Evolutionary conservation across 2,888 invertebrate genomes (phyloP).

Genomic region (Volucella inflata): DNA sequence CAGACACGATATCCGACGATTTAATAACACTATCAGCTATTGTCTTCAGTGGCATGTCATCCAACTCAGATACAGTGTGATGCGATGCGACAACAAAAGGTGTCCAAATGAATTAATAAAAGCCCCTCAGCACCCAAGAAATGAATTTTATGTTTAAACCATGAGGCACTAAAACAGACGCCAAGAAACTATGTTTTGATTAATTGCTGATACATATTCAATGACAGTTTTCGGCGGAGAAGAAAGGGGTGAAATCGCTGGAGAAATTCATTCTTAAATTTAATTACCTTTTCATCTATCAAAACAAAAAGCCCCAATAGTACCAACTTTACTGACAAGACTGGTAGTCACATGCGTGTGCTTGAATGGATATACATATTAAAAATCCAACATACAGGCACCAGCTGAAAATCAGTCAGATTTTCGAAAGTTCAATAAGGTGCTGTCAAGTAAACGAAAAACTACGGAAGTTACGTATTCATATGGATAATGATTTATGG

Average conservation of each 20-base stretch:
- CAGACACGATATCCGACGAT: not conserved
- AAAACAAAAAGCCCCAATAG: constrained; percentile 3
- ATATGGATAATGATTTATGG: not conserved
- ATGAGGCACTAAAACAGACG: constrained; percentile 29
- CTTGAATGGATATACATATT: not conserved
- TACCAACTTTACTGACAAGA: not conserved
- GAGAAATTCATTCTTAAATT: constrained; percentile 30
- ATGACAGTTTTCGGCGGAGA: not conserved
- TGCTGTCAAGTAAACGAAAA: not conserved
- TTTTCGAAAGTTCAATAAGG: constrained; percentile 5
- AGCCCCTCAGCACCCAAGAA: constrained; percentile 4
- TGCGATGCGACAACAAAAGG: constrained; percentile 16
- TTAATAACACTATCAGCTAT: constrained; percentile 2
- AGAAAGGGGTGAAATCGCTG: constrained; percentile 6
- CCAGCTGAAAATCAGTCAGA: not conserved
- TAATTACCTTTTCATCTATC: constrained; percentile 2
- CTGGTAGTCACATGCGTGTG: not conserved
- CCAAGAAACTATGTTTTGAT: constrained; percentile 44
- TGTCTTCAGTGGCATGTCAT: constrained; percentile 2
- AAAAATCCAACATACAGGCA: not conserved
- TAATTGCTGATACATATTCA: constrained; percentile 50
- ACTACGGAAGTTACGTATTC: constrained; percentile 31
- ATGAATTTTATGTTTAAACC: constrained; percentile 16
- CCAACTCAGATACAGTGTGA: constrained; percentile 7
- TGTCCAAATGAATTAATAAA: constrained; percentile 31